Evolutionary conservation across 2,797 vertebrate genomes (phyloP).

Genomic region (Brachyalestes nurse): DNA sequence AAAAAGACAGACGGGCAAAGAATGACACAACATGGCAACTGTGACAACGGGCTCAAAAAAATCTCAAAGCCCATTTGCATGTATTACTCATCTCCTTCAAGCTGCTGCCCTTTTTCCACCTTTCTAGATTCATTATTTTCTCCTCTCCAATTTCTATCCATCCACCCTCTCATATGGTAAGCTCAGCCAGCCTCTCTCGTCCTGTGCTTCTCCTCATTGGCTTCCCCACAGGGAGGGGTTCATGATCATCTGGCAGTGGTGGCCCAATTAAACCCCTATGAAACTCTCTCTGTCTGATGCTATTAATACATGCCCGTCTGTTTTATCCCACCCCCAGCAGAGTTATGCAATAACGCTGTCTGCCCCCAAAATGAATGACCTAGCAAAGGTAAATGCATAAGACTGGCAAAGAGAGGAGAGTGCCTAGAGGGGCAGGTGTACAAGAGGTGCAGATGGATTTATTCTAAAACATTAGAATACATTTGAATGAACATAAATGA

Average conservation of each 20-base stretch:
- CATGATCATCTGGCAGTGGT: conserved; percentile 31
- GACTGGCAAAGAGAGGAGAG: background rate
- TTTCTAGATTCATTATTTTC: background rate
- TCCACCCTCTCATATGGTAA: background rate
- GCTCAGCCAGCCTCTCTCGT: background rate
- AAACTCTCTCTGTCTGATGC: conserved; percentile 26
- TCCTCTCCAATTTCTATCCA: too few species aligned
- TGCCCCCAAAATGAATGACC: conserved; percentile 22
- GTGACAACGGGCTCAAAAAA: conserved; percentile 14
- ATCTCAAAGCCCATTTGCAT: background rate
- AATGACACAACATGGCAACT: conserved; percentile 13
- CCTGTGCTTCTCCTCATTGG: background rate
- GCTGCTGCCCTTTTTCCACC: background rate
- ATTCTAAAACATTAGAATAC: background rate
- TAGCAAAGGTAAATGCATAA: background rate
- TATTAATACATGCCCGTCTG: conserved; percentile 48
- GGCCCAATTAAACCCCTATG: conserved; percentile 33
- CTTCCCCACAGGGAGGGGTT: conserved; percentile 3
- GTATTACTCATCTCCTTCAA: background rate
- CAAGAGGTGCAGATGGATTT: background rate
- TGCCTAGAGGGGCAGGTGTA: background rate
- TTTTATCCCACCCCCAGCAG: conserved; percentile 1
- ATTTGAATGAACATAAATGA: background rate
- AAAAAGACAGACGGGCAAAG: background rate
- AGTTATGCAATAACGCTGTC: conserved; percentile 30